Evolutionary conservation across 2,797 vertebrate species (phyloP).

Genomic region (Megaceryle alcyon): DNA sequence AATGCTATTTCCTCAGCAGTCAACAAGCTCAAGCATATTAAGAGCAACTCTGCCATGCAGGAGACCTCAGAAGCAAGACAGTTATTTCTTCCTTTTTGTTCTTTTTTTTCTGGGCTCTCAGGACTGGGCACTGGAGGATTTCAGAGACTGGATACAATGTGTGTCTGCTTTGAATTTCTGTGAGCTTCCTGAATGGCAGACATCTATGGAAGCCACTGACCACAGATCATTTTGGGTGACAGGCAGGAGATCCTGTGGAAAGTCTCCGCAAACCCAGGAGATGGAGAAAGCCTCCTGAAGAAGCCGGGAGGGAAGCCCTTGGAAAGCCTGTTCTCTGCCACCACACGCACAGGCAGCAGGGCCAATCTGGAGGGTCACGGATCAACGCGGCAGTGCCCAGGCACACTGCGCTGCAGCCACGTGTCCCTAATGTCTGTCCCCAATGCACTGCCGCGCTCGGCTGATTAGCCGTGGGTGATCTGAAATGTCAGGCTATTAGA

Average conservation of each 20-base stretch:
- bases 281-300: background rate
- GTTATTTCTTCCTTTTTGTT: background rate
- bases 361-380: slow-evolving; percentile 22
- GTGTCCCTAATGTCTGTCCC: slow-evolving; percentile 69
- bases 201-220: background rate
- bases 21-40: background rate
- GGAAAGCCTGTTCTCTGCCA: background rate
- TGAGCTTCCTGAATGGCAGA: background rate
- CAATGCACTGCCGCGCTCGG: slow-evolving; percentile 73
- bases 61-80: background rate
- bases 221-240: background rate
- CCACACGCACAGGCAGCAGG: slow-evolving; percentile 6
- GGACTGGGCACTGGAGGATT: background rate
- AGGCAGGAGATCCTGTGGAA: background rate
- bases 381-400: slow-evolving; percentile 36
- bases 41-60: background rate
- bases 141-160: background rate
- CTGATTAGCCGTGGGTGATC: slow-evolving; percentile 79
- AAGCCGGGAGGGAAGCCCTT: slow-evolving; percentile 23
- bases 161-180: background rate
- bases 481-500: slow-evolving; percentile 83
- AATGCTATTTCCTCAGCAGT: background rate
- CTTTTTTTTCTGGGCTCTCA: background rate
- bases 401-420: slow-evolving; percentile 54
- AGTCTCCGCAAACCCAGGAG: background rate